Evolutionary conservation across 2,113 vertebrate species (phyloP).

Genomic region (Passer domesticus): DNA sequence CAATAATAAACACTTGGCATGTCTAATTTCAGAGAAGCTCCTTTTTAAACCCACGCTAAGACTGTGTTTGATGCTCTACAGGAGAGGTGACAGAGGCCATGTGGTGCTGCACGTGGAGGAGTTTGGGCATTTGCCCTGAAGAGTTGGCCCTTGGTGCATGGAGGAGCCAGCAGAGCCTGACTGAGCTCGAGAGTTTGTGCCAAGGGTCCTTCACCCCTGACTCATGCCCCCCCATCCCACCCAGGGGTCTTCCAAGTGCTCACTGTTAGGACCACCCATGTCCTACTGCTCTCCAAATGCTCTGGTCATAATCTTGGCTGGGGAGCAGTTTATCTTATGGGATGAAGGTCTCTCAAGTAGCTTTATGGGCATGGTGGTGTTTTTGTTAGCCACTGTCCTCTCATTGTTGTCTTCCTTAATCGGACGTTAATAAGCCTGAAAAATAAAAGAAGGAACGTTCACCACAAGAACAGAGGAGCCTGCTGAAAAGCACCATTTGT

Average conservation of each 20-base stretch:
- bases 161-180: not conserved
- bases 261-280: not conserved
- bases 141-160: not conserved
- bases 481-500: not conserved
- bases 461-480: not conserved
- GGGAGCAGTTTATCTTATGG: not conserved
- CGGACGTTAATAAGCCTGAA: not conserved
- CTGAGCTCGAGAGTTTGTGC: not conserved
- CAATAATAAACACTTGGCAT: rapidly evolving
- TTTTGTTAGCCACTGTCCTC: not conserved
- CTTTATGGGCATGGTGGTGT: not conserved
- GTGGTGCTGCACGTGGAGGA: not conserved
- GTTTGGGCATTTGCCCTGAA: not conserved
- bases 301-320: not conserved
- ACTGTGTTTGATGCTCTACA: not conserved
- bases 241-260: not conserved
- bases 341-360: not conserved
- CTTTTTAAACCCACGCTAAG: not conserved
- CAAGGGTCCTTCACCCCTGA: not conserved
- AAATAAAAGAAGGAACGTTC: not conserved
- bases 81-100: not conserved
- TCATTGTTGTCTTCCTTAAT: not conserved
- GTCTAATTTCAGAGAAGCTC: not conserved
- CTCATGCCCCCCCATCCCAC: not conserved
- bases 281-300: not conserved